phyloP scores from a whole-genome alignment of 2,888 invertebrate genomes.

The Andrena praecox region DNA sequence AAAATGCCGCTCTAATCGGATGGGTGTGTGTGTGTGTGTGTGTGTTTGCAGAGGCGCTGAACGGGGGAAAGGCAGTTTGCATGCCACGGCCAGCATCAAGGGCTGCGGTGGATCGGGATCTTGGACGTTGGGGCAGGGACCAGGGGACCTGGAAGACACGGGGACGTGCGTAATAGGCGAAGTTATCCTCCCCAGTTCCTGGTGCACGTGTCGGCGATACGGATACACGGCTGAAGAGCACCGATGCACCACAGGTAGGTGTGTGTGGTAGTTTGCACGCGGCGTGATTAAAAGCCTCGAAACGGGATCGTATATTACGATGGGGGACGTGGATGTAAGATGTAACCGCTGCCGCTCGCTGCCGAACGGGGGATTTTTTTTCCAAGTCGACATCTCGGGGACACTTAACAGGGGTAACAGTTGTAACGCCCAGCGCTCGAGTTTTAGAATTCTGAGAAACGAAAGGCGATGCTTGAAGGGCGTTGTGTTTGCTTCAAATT shows the following conservation, averaged over 20 bases:
- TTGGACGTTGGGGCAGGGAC: slow-evolving; percentile 21
- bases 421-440: not conserved
- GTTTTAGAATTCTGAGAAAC: not conserved
- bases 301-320: slow-evolving; percentile 32
- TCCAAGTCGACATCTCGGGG: not conserved
- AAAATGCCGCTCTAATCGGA: not conserved
- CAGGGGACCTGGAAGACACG: slow-evolving; percentile 4
- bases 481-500: not conserved
- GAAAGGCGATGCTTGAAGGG: too few species aligned
- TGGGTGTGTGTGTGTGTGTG: slow-evolving; percentile 9
- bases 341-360: not conserved
- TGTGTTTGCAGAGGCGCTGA: slow-evolving; percentile 27
- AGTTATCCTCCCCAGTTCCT: slow-evolving; percentile 31
- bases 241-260: slow-evolving; percentile 40
- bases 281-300: slow-evolving; percentile 34
- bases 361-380: not conserved
- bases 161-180: slow-evolving; percentile 32
- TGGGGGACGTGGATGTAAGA: not conserved
- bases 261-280: slow-evolving; percentile 1
- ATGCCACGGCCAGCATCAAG: not conserved
- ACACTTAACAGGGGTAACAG: not conserved
- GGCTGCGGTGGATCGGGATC: slow-evolving; percentile 33
- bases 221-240: slow-evolving; percentile 32
- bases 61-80: not conserved
- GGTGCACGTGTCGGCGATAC: slow-evolving; percentile 53